Base-by-base conservation (phyloP, 2,113 vertebrate genomes). In the Antennarius striatus region DNA sequence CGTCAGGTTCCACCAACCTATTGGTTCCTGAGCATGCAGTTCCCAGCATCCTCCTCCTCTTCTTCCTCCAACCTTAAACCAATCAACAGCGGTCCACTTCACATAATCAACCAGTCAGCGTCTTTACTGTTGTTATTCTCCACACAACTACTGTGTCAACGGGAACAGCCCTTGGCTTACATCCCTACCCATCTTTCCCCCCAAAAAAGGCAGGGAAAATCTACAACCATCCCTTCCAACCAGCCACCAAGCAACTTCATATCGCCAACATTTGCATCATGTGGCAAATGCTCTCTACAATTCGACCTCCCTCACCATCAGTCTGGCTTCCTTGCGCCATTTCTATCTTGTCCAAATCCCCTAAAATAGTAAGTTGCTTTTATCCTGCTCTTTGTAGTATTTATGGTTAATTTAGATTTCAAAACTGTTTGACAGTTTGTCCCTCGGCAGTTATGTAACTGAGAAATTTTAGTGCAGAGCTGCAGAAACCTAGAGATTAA, bases 211-310 rank as follows among this genome's bases (percentile, higher is more conserved):
- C 95, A 95, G 96, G 95, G 94, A 96, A 95, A 95, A 94, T 96
- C 96, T 94, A 95, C 95, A 96, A 72, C 89, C 80, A 87, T 84
- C 90, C 90, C 85, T 89, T 86, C 81, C 91, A 84, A 89, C 89
- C 90, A 97, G 95, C 95, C 95, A 96, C 94, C 96, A 95, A 95
- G 95, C 96, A 94, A 94, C 98, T 89, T 86, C 89, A 88, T 91
- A 89, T 88, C 88, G 73, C 80, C 90, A 91, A 90, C 90, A 87
- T 90, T 97, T 95, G 95, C 96, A 96, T 95, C 97, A 97, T 95
- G 95, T 96, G 96, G 96, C 96, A 98, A 98, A 97, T 94, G 95
- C 95, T 98, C 94, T 98, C 96, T 94, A 94, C 96, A 98, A 98
- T 98, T 98, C 95, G 95, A 94, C 96, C 95, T 96, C 95, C 95